Evolutionary conservation across 64 coral and sea anemone genomes (phyloP).

Genomic region (Acropora tenuis): DNA sequence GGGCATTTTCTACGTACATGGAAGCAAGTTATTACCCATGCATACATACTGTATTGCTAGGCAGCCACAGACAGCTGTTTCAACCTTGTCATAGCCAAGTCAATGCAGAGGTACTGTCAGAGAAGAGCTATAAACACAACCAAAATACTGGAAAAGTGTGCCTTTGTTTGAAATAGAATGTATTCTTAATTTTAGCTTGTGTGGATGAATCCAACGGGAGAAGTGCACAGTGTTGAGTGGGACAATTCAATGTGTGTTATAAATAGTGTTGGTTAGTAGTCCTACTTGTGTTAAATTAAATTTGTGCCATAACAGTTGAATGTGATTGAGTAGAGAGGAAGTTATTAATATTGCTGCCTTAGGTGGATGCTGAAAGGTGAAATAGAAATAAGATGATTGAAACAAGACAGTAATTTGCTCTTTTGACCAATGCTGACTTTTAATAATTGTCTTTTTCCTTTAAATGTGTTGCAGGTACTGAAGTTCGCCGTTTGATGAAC

Average conservation of each 20-base stretch:
- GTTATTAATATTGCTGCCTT: too few relatives aligned
- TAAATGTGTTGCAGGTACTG: constrained; percentile 57
- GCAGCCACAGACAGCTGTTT: too few relatives aligned
- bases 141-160: background rate
- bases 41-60: too few relatives aligned
- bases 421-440: background rate
- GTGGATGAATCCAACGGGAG: constrained; percentile 97
- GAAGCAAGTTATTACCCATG: too few relatives aligned
- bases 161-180: background rate
- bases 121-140: too few relatives aligned
- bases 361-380: too few relatives aligned
- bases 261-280: constrained; percentile 81
- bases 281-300: background rate
- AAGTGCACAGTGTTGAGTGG: constrained; percentile 82
- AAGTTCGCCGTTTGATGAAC: constrained; percentile 90
- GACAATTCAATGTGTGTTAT: constrained; percentile 96
- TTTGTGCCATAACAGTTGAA: background rate
- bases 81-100: too few relatives aligned
- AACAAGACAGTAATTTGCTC: background rate
- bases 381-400: too few relatives aligned
- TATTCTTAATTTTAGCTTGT: constrained; percentile 74
- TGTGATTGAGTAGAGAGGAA: too few relatives aligned
- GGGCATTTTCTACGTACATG: too few relatives aligned
- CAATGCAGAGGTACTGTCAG: too few relatives aligned
- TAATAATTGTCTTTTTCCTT: background rate